Conservation (phyloP, 1,140 invertebrate genomes). For the Vanessa tameamea region DNA sequence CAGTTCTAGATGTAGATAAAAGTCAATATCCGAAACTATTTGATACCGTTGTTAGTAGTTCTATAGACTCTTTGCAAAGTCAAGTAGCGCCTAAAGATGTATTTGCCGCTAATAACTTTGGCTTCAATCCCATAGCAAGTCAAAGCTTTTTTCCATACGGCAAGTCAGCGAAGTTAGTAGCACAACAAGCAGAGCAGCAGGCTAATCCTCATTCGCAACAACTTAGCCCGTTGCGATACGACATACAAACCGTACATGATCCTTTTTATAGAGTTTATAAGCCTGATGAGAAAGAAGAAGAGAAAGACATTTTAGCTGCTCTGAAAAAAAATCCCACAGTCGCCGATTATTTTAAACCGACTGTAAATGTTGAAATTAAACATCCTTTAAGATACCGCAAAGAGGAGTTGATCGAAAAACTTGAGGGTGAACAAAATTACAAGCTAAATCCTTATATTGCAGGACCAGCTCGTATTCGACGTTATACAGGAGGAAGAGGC, state of each 20-base stretch:
- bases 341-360: conserved; percentile 69
- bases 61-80: conserved; percentile 71
- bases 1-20: conserved; percentile 73
- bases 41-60: conserved; percentile 74
- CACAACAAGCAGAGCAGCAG: conserved; percentile 44
- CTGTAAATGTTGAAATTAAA: conserved; percentile 70
- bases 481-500: conserved; percentile 67
- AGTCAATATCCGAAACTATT: conserved; percentile 74
- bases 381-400: conserved; percentile 69
- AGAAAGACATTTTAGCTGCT: conserved; percentile 63
- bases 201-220: conserved; percentile 48
- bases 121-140: conserved; percentile 76
- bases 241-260: conserved; percentile 75
- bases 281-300: conserved; percentile 65
- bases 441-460: conserved; percentile 76
- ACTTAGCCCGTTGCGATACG: conserved; percentile 66
- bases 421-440: conserved; percentile 68
- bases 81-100: conserved; percentile 61
- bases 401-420: conserved; percentile 62
- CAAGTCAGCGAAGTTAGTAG: conserved; percentile 56
- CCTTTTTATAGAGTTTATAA: conserved; percentile 76
- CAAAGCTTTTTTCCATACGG: conserved; percentile 63
- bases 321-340: conserved; percentile 74
- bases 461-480: conserved; percentile 70
- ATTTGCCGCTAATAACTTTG: conserved; percentile 73